Evolutionary conservation across 2,113 vertebrate species (phyloP).

Genomic region (Otolemur garnettii): DNA sequence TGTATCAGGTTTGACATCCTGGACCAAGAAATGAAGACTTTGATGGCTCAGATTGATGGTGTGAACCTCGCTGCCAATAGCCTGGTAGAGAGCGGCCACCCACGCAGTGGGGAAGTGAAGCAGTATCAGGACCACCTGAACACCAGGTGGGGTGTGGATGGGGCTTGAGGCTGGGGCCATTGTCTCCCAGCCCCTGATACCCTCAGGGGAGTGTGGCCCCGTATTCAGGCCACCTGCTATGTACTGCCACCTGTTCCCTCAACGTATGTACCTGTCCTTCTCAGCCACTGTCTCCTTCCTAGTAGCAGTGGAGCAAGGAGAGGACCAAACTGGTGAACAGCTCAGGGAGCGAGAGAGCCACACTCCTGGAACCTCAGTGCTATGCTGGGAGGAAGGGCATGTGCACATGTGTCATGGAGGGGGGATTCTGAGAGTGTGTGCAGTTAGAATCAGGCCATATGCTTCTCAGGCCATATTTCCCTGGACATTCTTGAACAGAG

Average conservation of each 20-base stretch:
- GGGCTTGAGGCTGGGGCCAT: background rate
- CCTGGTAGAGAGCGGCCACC: slow-evolving; percentile 94
- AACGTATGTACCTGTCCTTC: background rate
- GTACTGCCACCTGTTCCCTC: background rate
- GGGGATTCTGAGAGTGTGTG: background rate
- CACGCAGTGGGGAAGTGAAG: slow-evolving; percentile 93
- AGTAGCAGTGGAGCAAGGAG: background rate
- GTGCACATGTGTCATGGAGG: too few relatives aligned
- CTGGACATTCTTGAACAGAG: background rate
- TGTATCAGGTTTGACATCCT: slow-evolving; percentile 93
- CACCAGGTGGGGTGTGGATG: slow-evolving; percentile 88
- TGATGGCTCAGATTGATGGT: slow-evolving; percentile 90
- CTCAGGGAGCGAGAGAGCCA: background rate
- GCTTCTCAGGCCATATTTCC: slow-evolving; percentile 30
- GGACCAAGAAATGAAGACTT: slow-evolving; percentile 93
- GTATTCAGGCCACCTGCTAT: background rate
- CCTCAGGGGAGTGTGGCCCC: background rate
- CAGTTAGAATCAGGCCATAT: slow-evolving; percentile 23
- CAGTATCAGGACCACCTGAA: slow-evolving; percentile 93
- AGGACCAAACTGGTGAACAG: background rate
- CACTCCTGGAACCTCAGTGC: background rate
- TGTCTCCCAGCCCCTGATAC: background rate
- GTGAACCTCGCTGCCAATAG: slow-evolving; percentile 93
- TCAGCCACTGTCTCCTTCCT: background rate
- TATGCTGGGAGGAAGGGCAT: background rate